Evolutionary conservation across 2,113 vertebrate genomes (phyloP).

Genomic region (Sapayoa aenigma): DNA sequence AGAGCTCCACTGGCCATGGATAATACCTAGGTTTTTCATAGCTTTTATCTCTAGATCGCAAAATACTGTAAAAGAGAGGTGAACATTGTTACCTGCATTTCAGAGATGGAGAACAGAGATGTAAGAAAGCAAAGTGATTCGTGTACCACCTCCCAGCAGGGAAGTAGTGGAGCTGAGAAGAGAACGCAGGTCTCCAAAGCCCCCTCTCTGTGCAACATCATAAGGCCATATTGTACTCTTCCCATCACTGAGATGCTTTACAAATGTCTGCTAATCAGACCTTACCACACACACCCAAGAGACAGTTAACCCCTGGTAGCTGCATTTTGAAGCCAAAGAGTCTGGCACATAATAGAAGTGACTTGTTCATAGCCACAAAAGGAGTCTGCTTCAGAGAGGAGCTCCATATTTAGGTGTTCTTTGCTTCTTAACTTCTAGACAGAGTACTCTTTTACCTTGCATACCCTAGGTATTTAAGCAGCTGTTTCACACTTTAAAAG

Average conservation of each 20-base stretch:
- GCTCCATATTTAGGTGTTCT: background rate
- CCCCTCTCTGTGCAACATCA: constrained; percentile 2
- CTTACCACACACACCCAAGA: background rate
- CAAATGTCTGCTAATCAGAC: constrained; percentile 33
- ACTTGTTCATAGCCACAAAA: constrained; percentile 22
- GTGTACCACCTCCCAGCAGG: background rate
- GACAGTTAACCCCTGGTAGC: background rate
- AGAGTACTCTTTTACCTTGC: background rate
- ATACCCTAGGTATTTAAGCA: background rate
- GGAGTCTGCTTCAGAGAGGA: constrained; percentile 6
- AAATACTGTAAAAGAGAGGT: constrained; percentile 10
- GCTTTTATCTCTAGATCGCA: constrained; percentile 3
- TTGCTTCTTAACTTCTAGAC: background rate
- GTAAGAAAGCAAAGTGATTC: background rate
- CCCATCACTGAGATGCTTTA: background rate
- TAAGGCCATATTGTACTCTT: constrained; percentile 4
- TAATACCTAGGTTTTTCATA: background rate
- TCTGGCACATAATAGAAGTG: constrained; percentile 3
- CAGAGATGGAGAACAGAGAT: constrained; percentile 27
- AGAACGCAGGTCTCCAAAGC: background rate
- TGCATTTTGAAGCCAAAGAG: constrained; percentile 2
- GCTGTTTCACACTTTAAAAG: background rate
- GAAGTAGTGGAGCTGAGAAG: background rate
- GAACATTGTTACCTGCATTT: constrained; percentile 24
- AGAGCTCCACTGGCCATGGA: background rate